A percentile compares a stretch with the other conserved stretches of the same genome.
phyloP scores from a whole-genome alignment of 2,113 vertebrate genomes.

The Phalacrocorax brasilianus region DNA sequence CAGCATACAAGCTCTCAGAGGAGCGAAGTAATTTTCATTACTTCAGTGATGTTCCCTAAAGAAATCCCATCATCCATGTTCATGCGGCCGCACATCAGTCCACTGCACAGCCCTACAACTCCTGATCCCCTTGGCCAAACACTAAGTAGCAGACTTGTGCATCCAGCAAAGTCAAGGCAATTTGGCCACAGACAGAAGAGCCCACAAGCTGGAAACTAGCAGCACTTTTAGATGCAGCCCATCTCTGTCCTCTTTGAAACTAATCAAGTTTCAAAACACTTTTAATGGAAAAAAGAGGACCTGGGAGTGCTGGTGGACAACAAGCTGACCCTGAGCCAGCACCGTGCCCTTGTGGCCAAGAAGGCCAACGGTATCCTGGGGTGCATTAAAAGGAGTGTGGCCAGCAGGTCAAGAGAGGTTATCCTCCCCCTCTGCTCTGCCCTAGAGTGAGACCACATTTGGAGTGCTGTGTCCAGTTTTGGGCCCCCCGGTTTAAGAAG shows the following conservation, averaged over 20 bases:
- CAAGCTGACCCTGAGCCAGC: too few species aligned
- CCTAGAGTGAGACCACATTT: too few species aligned
- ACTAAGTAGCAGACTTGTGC: fast-evolving
- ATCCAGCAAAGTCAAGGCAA: neutral
- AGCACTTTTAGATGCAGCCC: neutral
- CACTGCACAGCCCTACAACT: neutral
- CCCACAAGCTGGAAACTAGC: neutral
- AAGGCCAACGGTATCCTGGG: too few species aligned
- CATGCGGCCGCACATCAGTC: fast-evolving
- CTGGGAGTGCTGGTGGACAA: too few species aligned
- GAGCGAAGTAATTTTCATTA: neutral
- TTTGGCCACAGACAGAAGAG: too few species aligned
- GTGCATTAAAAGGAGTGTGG: too few species aligned
- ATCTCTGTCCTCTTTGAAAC: neutral
- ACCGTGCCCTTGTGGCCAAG: too few species aligned
- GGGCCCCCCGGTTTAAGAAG: too few species aligned
- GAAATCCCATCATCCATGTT: too few species aligned
- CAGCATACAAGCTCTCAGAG: neutral
- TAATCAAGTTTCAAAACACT: neutral
- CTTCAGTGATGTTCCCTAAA: neutral
- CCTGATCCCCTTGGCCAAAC: neutral
- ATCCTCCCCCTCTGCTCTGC: too few species aligned
- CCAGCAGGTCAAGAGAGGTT: too few species aligned
- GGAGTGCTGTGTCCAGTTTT: too few species aligned
- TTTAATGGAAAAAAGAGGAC: neutral